Evolutionary conservation across 2,113 vertebrate species (phyloP).

Genomic region (Rhegmatorhina hoffmannsi): DNA sequence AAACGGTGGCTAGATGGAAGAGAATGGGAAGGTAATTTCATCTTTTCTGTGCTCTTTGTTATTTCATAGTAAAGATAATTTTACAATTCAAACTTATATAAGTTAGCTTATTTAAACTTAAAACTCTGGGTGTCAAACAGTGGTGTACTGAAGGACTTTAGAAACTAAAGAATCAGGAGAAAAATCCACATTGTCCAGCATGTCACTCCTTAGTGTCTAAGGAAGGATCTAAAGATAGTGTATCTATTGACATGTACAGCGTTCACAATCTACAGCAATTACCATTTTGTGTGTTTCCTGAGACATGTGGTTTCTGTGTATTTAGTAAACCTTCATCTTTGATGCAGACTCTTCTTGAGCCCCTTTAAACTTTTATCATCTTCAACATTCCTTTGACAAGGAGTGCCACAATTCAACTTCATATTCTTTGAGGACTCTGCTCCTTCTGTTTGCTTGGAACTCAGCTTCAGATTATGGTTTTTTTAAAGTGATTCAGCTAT

Average conservation of each 20-base stretch:
- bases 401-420: not conserved
- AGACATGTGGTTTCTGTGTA: not conserved
- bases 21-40: not conserved
- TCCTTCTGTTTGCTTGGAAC: not conserved
- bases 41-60: not conserved
- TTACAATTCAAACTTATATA: not conserved
- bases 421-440: not conserved
- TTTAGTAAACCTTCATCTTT: not conserved
- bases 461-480: not conserved
- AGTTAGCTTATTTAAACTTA: not conserved
- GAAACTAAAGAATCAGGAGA: not conserved
- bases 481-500: not conserved
- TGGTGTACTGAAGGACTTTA: not conserved
- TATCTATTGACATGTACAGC: not conserved
- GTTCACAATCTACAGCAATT: not conserved
- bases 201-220: not conserved
- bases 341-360: not conserved
- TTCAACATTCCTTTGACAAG: not conserved
- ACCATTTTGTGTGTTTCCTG: not conserved
- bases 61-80: not conserved
- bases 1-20: not conserved
- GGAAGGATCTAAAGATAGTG: not conserved
- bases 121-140: not conserved
- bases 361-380: not conserved
- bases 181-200: not conserved